These are phyloP conservation scores for Athene cunicularia DNA, from an alignment of 2,113 vertebrate genomes.

Conservation along the genomic window DNA sequence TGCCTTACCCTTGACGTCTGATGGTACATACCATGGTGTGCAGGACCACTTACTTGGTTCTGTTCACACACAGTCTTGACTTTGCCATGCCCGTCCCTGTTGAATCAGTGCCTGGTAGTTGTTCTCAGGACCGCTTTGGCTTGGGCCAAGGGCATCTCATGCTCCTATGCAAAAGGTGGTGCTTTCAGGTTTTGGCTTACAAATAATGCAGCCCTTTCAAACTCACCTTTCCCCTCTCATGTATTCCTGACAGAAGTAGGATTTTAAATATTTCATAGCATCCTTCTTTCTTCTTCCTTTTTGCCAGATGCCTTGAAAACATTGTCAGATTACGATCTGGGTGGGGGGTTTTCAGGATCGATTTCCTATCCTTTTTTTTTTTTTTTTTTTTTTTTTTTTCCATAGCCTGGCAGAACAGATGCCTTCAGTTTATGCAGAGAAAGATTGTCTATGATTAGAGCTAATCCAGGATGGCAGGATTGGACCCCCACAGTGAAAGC, in stretches of 20 bases:
- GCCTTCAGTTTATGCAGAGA: constrained; percentile 43
- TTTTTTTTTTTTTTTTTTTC: background rate
- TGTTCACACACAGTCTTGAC: background rate
- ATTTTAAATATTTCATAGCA: constrained; percentile 57
- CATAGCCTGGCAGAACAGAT: constrained; percentile 11
- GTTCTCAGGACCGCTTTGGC: background rate
- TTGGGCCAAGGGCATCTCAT: background rate
- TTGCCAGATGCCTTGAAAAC: constrained; percentile 52
- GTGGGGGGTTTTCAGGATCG: constrained; percentile 32
- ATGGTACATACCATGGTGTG: background rate
- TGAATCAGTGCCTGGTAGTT: background rate
- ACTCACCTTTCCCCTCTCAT: background rate
- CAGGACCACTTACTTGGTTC: background rate
- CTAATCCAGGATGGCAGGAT: constrained; percentile 62
- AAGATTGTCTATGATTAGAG: constrained; percentile 52
- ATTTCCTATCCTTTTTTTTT: constrained; percentile 43
- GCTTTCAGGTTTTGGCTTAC: constrained; percentile 16
- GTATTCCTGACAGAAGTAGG: background rate
- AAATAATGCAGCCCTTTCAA: background rate
- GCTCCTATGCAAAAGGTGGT: constrained; percentile 4
- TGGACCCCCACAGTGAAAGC: constrained; percentile 61
- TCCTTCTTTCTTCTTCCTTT: constrained; percentile 34
- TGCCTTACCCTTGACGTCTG: background rate
- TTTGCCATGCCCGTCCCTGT: background rate
- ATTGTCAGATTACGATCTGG: constrained; percentile 41